Evolutionary conservation across 1,140 invertebrate genomes (phyloP).

Genomic region (Campoletis sonorensis): DNA sequence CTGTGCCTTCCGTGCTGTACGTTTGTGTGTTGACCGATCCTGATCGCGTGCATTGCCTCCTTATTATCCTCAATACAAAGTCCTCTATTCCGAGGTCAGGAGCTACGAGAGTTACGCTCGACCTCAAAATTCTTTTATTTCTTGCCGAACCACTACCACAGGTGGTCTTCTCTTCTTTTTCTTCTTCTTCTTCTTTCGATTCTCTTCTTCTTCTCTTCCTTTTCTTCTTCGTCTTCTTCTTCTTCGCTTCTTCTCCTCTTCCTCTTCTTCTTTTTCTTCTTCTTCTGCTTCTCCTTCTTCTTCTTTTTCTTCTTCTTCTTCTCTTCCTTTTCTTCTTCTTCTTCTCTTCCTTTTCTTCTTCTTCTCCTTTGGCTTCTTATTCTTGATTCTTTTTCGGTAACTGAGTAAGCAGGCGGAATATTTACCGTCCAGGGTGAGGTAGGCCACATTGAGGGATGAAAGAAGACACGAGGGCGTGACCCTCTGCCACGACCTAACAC

Average conservation of each 20-base stretch:
- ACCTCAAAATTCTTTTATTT: slow-evolving; percentile 20
- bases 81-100: background rate
- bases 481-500: slow-evolving; percentile 8
- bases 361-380: background rate
- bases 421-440: slow-evolving; percentile 34
- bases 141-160: slow-evolving; percentile 21
- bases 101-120: background rate
- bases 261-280: too few species aligned
- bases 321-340: background rate
- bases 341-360: background rate
- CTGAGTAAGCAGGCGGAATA: slow-evolving; percentile 17
- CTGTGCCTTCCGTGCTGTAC: slow-evolving; percentile 2
- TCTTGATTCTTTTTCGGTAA: background rate
- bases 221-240: background rate
- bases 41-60: slow-evolving; percentile 1
- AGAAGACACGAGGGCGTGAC: slow-evolving; percentile 33
- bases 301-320: background rate
- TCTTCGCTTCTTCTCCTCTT: background rate
- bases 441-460: slow-evolving; percentile 30
- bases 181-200: background rate
- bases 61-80: background rate
- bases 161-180: slow-evolving; percentile 35
- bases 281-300: background rate
- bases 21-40: background rate
- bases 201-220: background rate